phyloP scores from a whole-genome alignment of 2,888 invertebrate species.

The Synanthedon myopaeformis region DNA sequence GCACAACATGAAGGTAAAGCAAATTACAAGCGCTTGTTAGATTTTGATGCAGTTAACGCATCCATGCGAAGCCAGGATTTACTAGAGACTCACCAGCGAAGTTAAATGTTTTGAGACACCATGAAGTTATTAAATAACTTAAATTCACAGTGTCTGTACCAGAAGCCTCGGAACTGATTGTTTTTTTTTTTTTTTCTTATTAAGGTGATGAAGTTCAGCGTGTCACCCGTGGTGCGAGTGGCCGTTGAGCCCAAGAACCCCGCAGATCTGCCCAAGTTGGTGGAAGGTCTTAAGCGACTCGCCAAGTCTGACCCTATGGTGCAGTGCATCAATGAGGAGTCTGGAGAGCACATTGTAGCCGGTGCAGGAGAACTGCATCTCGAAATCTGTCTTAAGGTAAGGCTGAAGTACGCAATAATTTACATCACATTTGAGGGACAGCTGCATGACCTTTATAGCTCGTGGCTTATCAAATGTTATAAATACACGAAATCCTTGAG shows the following conservation, averaged over 20 bases:
- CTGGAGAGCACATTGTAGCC: conserved; percentile 99
- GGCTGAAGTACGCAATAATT: not conserved
- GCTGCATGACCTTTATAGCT: no score
- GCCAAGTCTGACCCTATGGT: conserved; percentile 99
- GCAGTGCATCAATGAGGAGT: conserved; percentile 99
- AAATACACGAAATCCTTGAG: no score
- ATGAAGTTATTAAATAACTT: no score
- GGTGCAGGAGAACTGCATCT: conserved; percentile 99
- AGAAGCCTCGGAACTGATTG: no score
- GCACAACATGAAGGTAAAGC: conserved; percentile 90
- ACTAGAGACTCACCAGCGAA: no score
- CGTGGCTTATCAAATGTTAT: no score
- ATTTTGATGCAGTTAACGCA: no score
- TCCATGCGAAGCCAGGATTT: no score
- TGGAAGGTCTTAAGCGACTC: conserved; percentile 98
- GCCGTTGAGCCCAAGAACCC: conserved; percentile 99
- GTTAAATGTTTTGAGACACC: no score
- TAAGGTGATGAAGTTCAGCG: conserved; percentile 99
- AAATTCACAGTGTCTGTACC: no score
- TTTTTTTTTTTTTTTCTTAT: not conserved
- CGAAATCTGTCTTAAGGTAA: conserved; percentile 96
- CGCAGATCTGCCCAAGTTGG: conserved; percentile 98
- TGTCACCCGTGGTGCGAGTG: conserved; percentile 98
- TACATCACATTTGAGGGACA: no score
- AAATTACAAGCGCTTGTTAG: no score